Evolutionary conservation across 2,113 vertebrate genomes (phyloP), one percentile per base, ranked within the genome.

Genomic region (Megaceryle torquata): DNA sequence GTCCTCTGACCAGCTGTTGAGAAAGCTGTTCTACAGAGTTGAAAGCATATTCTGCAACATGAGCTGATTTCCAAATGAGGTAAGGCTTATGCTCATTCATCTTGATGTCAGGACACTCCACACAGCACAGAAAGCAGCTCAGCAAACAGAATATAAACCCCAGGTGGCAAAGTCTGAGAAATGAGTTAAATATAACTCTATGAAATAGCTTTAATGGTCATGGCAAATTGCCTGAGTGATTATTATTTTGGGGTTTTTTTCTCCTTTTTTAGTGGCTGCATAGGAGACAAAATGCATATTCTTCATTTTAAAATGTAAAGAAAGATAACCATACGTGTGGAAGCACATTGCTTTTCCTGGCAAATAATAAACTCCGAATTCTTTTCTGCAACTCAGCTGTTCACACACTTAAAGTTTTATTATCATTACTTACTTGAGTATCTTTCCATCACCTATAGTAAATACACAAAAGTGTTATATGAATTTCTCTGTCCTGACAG

Each of bases 81-180:
- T 79, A 44, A 65, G 51, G 43, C n/a, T 83, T 91, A 56, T 3
- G 6, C n/a, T 93, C 78, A 84, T 95, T 94, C 51, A 74, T 96
- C 94, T 95, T 95, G 61, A 86, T 96, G 92, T 88, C 91, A 96
- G 72, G 70, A 71, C 60, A 39, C 78, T 83, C 37, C 24, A 53
- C 25, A 74, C 10, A 37, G 50, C 61, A 67, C n/a, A 71, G 69
- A 95, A 91, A 88, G 72, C 65, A 86, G 59, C 50, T 80, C 64
- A 93, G 85, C 76, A 79, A 86, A 76, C 69, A 90, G 61, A 95
- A 89, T 53, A 60, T 35, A 72, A 93, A 39, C 63, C 89, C 79
- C 76, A 95, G 63, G 56, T 79, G 80, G 61, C 57, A 88, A 81
- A 85, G 64, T 57, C 50, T 77, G 67, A 82, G 75, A 68, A 90